phyloP scores from a whole-genome alignment of 1,140 invertebrate genomes.

The Trachymyrmex cornetzi region DNA sequence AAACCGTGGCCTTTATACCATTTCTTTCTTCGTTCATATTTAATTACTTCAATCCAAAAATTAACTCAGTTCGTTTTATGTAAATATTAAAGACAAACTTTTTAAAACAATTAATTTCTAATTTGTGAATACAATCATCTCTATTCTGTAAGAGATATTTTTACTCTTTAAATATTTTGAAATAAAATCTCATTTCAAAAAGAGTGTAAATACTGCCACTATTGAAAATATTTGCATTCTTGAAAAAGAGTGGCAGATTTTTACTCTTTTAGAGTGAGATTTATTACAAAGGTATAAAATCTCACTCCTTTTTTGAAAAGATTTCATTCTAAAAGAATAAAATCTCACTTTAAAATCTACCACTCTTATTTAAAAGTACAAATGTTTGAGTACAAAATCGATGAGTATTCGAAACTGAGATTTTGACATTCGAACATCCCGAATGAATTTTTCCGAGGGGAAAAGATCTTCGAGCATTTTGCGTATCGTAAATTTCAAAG shows the following conservation, averaged over 20 bases:
- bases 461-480: slow-evolving; percentile 3
- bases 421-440: slow-evolving; percentile 1
- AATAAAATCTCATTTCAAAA: too few relatives aligned
- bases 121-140: background rate
- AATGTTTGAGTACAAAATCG: background rate
- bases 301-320: too few relatives aligned
- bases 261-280: too few relatives aligned
- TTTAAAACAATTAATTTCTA: background rate
- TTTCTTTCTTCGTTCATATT: background rate
- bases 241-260: too few relatives aligned
- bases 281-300: too few relatives aligned
- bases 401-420: background rate
- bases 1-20: background rate
- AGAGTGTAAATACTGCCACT: too few relatives aligned
- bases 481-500: slow-evolving; percentile 38
- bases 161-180: too few relatives aligned
- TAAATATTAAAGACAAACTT: background rate
- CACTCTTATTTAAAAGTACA: too few relatives aligned
- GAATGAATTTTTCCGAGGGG: background rate
- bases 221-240: too few relatives aligned
- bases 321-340: too few relatives aligned
- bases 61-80: background rate
- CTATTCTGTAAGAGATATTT: background rate
- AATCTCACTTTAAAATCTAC: too few relatives aligned
- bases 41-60: slow-evolving; percentile 2